phyloP scores from a whole-genome alignment of 2,888 invertebrate species.

The Eucriotettix oculatus region DNA sequence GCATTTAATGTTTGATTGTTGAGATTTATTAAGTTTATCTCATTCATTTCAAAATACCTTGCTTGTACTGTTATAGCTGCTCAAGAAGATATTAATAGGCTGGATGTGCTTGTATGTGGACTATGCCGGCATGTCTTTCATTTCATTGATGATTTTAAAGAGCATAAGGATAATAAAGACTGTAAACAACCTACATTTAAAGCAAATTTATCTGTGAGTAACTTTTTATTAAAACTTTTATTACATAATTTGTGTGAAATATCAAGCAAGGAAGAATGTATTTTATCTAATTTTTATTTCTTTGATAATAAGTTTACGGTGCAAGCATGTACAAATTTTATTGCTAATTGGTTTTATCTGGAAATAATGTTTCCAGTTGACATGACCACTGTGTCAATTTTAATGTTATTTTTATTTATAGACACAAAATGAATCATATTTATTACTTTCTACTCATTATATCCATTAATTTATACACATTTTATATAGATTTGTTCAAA shows the following conservation, averaged over 20 bases:
- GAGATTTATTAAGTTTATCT: background rate
- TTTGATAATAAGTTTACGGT: too few species aligned
- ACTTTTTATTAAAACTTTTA: background rate
- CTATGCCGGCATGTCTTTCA: slow-evolving; percentile 64
- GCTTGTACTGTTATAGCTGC: slow-evolving; percentile 37
- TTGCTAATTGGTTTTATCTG: too few species aligned
- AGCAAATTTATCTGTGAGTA: slow-evolving; percentile 38
- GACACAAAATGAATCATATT: too few species aligned
- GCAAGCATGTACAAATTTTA: too few species aligned
- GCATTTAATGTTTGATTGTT: background rate
- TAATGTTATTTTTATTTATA: too few species aligned
- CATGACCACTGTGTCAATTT: too few species aligned
- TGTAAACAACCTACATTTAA: slow-evolving; percentile 43
- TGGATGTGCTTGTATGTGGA: slow-evolving; percentile 73
- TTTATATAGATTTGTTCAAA: too few species aligned
- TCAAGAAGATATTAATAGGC: slow-evolving; percentile 54
- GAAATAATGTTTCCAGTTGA: too few species aligned
- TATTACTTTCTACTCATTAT: too few species aligned
- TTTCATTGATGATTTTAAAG: slow-evolving; percentile 60
- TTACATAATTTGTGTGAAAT: background rate
- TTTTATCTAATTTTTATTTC: too few species aligned
- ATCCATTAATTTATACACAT: too few species aligned
- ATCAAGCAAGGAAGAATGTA: too few species aligned
- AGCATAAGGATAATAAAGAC: slow-evolving; percentile 44
- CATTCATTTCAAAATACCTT: background rate